Conservation (phyloP, 92 coral and sea anemone species). For the Palythoa heliodiscus region DNA sequence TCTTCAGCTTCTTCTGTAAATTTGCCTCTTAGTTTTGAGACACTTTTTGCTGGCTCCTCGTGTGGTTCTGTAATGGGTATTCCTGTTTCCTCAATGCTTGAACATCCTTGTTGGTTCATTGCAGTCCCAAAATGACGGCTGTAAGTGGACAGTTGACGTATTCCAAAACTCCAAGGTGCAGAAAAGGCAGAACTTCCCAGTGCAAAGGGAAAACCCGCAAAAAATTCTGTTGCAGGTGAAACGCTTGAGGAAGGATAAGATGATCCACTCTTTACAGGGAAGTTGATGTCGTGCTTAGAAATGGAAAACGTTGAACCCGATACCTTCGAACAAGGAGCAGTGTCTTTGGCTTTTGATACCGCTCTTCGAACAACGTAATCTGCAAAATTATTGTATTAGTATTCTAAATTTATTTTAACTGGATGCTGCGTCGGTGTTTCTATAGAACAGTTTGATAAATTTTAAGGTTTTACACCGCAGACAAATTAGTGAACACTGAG, state of each 20-base stretch:
- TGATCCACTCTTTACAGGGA: not conserved
- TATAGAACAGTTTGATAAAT: too few relatives aligned
- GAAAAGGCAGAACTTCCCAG: not conserved
- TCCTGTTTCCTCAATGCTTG: not conserved
- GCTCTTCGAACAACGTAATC: constrained; percentile 32
- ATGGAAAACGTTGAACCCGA: not conserved
- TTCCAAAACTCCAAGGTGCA: not conserved
- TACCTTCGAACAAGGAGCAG: not conserved
- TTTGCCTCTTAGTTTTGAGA: not conserved
- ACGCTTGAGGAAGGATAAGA: not conserved
- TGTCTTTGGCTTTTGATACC: constrained; percentile 10
- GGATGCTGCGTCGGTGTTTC: too few relatives aligned
- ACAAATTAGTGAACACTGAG: too few relatives aligned
- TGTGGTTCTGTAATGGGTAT: not conserved
- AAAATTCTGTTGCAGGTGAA: not conserved
- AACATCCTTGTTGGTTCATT: not conserved
- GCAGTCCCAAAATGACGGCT: not conserved
- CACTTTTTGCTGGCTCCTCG: not conserved
- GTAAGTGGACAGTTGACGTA: not conserved
- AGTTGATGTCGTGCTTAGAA: not conserved
- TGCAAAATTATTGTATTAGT: not conserved
- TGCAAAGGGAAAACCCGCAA: not conserved
- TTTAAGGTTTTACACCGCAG: too few relatives aligned
- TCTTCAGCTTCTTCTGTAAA: not conserved
- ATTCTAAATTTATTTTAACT: too few relatives aligned